Conservation (phyloP, 2,888 invertebrate species). For the Melanchra persicariae region DNA sequence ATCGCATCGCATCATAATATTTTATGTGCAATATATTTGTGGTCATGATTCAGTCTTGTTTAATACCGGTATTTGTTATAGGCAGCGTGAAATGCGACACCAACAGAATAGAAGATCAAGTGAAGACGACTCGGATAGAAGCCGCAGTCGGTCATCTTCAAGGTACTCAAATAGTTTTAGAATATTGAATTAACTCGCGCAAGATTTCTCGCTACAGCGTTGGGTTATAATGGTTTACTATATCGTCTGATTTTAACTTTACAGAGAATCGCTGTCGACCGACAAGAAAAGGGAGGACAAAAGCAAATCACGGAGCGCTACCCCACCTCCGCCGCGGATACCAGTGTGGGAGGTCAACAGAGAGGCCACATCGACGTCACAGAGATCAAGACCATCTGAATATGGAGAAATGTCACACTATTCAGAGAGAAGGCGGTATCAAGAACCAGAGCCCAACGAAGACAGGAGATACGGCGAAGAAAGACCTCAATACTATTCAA, state of each 20-base stretch:
- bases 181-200: neutral
- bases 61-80: conserved; percentile 76
- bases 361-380: conserved; percentile 66
- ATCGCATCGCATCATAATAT: neutral
- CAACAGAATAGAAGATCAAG: conserved; percentile 89
- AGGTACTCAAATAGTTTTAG: conserved; percentile 70
- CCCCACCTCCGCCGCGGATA: conserved; percentile 79
- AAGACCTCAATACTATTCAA: conserved; percentile 61
- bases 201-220: neutral
- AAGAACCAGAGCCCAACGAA: conserved; percentile 64
- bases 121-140: conserved; percentile 84
- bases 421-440: conserved; percentile 64
- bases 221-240: neutral
- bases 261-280: conserved; percentile 78
- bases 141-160: conserved; percentile 82
- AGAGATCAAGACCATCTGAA: conserved; percentile 67
- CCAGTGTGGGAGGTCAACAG: conserved; percentile 79
- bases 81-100: conserved; percentile 96
- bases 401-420: conserved; percentile 66
- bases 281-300: conserved; percentile 74
- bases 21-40: neutral
- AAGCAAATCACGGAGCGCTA: conserved; percentile 75
- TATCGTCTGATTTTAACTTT: conserved; percentile 23
- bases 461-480: conserved; percentile 66
- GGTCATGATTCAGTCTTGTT: conserved; percentile 7